Evolutionary conservation across 2,888 invertebrate genomes (phyloP), one percentile per base, ranked within the genome.

Genomic region (Dasypolia templi): DNA sequence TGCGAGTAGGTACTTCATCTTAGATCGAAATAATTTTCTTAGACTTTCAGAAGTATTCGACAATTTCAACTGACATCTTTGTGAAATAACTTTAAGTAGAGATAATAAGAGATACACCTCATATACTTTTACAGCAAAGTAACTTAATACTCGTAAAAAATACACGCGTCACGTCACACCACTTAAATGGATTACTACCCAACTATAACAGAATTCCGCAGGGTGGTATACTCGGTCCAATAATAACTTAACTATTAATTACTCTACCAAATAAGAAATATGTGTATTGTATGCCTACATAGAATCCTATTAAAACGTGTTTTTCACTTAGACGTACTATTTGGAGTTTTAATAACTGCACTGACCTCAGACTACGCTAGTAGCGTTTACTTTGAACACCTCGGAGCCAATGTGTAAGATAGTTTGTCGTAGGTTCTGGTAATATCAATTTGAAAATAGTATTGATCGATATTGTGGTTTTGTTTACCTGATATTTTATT

Each of bases 141-240:
- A 56, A 32, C 39, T 42, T 17, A 72, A 35, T 22, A 42, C 11
- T 39, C n/a, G 22, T 58, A 26, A 42, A 72, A 70, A 35, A 17
- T 49, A 19, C 14, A 32, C 32, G 12, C 11, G 35, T 26, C 32
- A 42, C 17, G 11, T 22, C 51, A 17, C 12, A 46, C 19, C 0
- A 49, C 17, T 44, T 17, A 11, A 26, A 53, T 53, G 3, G 32
- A 62, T 68, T 62, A 63, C 14, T 29, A 44, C 19, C 5, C 7
- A 44, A 35, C 12, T 46, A 22, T n/a, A 51, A 17, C 6, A 29
- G 64, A 49, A 17, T 71, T 7, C 35, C 14, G 11, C 35, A 58
- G 29, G 62, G 76, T 58, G 29, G 19, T 35, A 32, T 12, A 35
- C 29, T 51, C 11, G 19, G 56, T 51, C 44, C 62, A 49, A 65